A percentile compares a stretch with the other conserved stretches of the same genome.
phyloP scores from a whole-genome alignment of 2,888 invertebrate species.

The Lissocephala sabroskyi region DNA sequence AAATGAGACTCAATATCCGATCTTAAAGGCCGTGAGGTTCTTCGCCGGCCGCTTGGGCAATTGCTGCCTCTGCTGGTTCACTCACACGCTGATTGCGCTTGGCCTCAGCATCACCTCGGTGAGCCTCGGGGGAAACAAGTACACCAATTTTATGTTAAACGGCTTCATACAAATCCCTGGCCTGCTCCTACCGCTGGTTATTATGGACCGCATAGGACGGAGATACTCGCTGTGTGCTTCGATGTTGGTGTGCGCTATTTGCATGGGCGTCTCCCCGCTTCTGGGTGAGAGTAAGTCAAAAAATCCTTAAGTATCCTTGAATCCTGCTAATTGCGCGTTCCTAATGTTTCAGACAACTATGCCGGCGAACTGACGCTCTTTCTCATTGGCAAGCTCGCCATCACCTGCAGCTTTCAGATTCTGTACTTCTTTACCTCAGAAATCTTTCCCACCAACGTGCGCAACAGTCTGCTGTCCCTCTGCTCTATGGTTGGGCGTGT shows the following conservation, averaged over 20 bases:
- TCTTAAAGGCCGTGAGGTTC: slow-evolving; percentile 41
- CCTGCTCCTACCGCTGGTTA: slow-evolving; percentile 77
- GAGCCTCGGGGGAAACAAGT: slow-evolving; percentile 81
- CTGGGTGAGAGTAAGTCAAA: slow-evolving; percentile 49
- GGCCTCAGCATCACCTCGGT: slow-evolving; percentile 86
- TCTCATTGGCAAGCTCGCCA: slow-evolving; percentile 78
- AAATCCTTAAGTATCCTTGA: too few species aligned
- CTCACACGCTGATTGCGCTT: slow-evolving; percentile 85
- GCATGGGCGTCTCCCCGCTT: slow-evolving; percentile 63
- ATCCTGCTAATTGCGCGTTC: too few species aligned
- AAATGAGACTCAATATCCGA: slow-evolving; percentile 59
- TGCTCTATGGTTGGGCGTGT: slow-evolving; percentile 81
- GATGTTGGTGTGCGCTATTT: slow-evolving; percentile 77
- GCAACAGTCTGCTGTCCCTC: slow-evolving; percentile 79
- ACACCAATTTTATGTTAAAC: slow-evolving; percentile 80
- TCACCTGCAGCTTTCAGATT: slow-evolving; percentile 79
- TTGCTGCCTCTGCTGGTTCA: slow-evolving; percentile 85
- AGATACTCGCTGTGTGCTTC: slow-evolving; percentile 77
- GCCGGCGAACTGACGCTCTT: slow-evolving; percentile 75
- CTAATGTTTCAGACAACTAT: slow-evolving; percentile 48
- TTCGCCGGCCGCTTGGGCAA: slow-evolving; percentile 71
- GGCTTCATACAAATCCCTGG: slow-evolving; percentile 81
- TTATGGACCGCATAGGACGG: slow-evolving; percentile 78
- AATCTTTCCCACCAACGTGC: slow-evolving; percentile 80
- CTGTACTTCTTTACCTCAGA: slow-evolving; percentile 81